Base-by-base conservation (phyloP, 2,113 vertebrate species). In the Sciurus niger region DNA sequence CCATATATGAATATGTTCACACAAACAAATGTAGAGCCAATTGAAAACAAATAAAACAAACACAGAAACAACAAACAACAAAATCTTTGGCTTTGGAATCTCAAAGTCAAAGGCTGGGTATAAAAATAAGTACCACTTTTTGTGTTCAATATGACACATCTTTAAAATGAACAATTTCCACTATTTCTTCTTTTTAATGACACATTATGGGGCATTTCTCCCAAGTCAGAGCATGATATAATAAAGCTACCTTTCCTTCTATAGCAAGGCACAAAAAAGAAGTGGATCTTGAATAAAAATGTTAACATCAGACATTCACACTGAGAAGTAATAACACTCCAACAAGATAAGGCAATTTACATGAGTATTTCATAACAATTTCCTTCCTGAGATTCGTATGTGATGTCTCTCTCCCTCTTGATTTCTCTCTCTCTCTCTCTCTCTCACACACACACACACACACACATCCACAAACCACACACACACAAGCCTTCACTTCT, bases 281-380 rank as follows among this genome's bases (percentile, higher is more conserved):
- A 84, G 24, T 73, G 10, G 20, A 85, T 94, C 25, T 25, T 86
- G 79, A 94, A 92, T 89, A 91, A 93, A 96, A 97, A 93, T 90
- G 79, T 94, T 94, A 97, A 93, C 55, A 92, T 94, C 74, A 93
- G 93, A 94, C 63, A 90, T 89, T 37, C 14, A 43, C 89, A 95
- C 63, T 58, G 46, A 95, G 96, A 97, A 94, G 58, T 89, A 95
- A 80, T 96, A 96, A 95, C 65, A 37, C 40, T 79, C 73, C 0
- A 68, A 92, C 0, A 68, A 92, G 70, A 87, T 77, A 95, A 96
- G 65, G 67, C 46, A 93, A 96, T 95, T 89, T 95, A 92, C 86
- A 92, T 88, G 79, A 96, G 58, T 92, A 87, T 94, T 87, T 95
- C 34, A 95, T 94, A 93, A 97, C 87, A 22, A 85, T 83, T 95